Percentiles rank a stretch among this genome's conserved stretches.
Conservation (phyloP, 2,113 vertebrate species). For the Rissa tridactyla region DNA sequence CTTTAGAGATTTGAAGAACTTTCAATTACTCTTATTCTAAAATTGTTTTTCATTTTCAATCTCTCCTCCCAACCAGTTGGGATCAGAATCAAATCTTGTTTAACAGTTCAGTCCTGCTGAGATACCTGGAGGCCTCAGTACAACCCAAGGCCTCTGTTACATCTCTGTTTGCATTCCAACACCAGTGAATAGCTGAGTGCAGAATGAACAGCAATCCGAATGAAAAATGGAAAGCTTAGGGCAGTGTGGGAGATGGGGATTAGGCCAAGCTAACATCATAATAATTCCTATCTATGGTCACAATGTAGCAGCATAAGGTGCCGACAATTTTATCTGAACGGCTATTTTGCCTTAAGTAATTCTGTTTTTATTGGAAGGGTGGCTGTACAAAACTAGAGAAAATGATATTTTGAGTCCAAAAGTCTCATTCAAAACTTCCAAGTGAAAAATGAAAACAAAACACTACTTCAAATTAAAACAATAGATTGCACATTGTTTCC, state of each 20-base stretch:
- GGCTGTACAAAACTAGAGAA: background rate
- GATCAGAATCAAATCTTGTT: background rate
- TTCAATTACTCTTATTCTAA: background rate
- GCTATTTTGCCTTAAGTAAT: background rate
- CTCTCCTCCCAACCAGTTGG: background rate
- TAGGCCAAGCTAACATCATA: background rate
- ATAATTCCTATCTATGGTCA: background rate
- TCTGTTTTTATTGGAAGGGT: background rate
- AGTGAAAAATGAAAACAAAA: background rate
- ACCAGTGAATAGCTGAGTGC: background rate
- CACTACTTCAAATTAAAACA: background rate
- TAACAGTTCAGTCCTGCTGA: background rate
- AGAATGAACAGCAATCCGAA: background rate
- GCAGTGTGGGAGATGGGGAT: background rate
- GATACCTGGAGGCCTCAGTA: background rate
- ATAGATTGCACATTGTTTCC: background rate
- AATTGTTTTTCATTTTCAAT: background rate
- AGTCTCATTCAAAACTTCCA: background rate
- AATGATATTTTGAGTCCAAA: background rate
- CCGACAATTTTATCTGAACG: background rate
- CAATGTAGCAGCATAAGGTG: background rate
- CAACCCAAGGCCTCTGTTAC: background rate
- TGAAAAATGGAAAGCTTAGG: background rate
- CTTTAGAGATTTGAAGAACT: background rate
- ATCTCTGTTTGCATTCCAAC: background rate